phyloP scores from a whole-genome alignment of 2,797 vertebrate genomes.

The Ptychadena robeensis region DNA sequence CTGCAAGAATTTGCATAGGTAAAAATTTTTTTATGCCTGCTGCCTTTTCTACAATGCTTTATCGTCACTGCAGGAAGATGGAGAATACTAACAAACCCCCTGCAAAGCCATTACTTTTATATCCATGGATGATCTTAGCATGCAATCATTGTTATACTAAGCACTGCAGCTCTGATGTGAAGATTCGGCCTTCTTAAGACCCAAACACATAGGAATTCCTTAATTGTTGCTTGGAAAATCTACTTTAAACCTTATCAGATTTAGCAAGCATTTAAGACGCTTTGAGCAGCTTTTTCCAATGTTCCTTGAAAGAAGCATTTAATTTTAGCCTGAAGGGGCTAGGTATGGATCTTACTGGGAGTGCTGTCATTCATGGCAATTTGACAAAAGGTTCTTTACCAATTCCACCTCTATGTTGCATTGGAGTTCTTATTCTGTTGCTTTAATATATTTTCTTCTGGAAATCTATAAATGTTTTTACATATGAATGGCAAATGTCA shows the following conservation, averaged over 20 bases:
- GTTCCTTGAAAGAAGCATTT: background rate
- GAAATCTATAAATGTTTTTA: too few species aligned
- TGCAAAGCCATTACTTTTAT: background rate
- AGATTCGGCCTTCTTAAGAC: background rate
- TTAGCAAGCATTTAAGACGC: too few species aligned
- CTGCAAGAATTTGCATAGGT: constrained; percentile 91
- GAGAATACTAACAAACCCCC: background rate
- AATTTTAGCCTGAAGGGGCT: background rate
- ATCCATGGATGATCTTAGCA: background rate
- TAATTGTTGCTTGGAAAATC: background rate
- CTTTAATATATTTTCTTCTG: too few species aligned
- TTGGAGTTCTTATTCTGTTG: too few species aligned
- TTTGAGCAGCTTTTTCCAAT: background rate
- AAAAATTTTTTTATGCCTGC: constrained; percentile 57
- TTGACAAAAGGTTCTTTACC: too few species aligned
- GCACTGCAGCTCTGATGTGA: background rate
- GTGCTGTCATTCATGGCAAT: too few species aligned
- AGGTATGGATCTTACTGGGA: background rate
- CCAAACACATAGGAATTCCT: background rate
- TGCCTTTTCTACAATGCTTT: background rate
- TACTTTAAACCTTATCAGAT: background rate
- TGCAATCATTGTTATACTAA: background rate
- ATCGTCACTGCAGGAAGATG: background rate
- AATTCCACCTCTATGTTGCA: too few species aligned
- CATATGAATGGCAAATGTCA: too few species aligned